These are phyloP conservation scores for Oryzias melastigma DNA, from an alignment of 2,113 vertebrate genomes.

Conservation along the genomic window DNA sequence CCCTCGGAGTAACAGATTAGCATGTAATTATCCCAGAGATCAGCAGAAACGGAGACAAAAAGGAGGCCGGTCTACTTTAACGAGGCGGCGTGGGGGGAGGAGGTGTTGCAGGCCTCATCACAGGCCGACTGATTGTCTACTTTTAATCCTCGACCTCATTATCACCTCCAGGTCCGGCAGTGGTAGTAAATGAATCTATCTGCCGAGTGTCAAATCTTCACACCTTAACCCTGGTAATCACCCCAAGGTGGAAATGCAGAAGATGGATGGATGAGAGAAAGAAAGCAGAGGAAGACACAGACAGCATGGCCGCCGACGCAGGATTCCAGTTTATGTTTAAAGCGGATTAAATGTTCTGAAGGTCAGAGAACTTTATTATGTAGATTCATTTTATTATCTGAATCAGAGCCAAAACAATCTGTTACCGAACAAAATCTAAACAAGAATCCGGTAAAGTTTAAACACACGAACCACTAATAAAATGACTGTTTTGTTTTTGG, in stretches of 20 bases:
- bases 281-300: conserved; percentile 7
- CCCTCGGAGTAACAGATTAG: conserved; percentile 73
- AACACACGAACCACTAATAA: no score
- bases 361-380: conserved; percentile 61
- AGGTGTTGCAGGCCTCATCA: conserved; percentile 70
- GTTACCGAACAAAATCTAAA: conserved; percentile 2
- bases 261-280: conserved; percentile 54
- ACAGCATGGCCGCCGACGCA: conserved; percentile 37
- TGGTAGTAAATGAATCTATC: conserved; percentile 94
- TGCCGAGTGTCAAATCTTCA: conserved; percentile 93
- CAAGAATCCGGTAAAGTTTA: no score
- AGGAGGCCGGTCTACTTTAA: conserved; percentile 81
- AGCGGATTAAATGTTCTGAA: conserved; percentile 72
- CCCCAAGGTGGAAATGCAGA: conserved; percentile 80
- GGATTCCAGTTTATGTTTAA: conserved; percentile 62
- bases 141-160: conserved; percentile 98
- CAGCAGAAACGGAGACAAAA: conserved; percentile 54
- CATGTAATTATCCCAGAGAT: conserved; percentile 75
- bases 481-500: no score
- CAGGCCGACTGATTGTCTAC: conserved; percentile 86
- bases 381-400: conserved; percentile 17
- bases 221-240: conserved; percentile 83
- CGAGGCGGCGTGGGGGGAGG: conserved; percentile 67
- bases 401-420: conserved; percentile 9
- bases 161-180: conserved; percentile 96